Evolutionary conservation across 2,888 invertebrate species (phyloP).

Genomic region (Chymomyza procnemis): DNA sequence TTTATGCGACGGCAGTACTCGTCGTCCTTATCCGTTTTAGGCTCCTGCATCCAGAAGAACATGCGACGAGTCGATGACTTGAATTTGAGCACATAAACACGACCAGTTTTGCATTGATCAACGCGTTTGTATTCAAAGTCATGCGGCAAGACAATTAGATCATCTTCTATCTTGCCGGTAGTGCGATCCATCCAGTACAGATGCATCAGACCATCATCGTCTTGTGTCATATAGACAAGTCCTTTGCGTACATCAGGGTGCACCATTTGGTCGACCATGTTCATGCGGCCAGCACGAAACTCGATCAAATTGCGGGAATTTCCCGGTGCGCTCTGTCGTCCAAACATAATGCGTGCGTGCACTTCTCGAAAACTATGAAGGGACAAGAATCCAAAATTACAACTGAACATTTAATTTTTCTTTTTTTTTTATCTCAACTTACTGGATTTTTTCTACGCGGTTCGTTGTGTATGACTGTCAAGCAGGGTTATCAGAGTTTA

Average conservation of each 20-base stretch:
- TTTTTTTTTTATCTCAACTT: conserved; percentile 19
- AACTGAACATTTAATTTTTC: too few species aligned
- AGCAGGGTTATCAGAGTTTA: too few species aligned
- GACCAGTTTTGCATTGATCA: conserved; percentile 95
- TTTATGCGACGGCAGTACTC: conserved; percentile 95
- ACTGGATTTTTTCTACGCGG: conserved; percentile 67
- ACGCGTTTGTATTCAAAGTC: conserved; percentile 98
- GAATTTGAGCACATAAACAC: conserved; percentile 97
- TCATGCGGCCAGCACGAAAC: conserved; percentile 98
- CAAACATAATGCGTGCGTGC: conserved; percentile 76
- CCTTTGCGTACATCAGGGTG: conserved; percentile 97
- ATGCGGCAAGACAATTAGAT: conserved; percentile 98
- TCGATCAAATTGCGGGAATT: conserved; percentile 94
- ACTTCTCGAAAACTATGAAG: conserved; percentile 56
- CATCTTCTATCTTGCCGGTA: conserved; percentile 93
- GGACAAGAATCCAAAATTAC: too few species aligned
- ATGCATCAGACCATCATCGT: conserved; percentile 98
- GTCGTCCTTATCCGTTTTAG: conserved; percentile 96
- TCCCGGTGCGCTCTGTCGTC: conserved; percentile 83
- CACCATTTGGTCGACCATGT: conserved; percentile 91
- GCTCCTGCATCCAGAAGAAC: conserved; percentile 99
- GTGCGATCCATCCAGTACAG: conserved; percentile 99
- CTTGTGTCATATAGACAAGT: conserved; percentile 94
- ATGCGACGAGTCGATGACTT: conserved; percentile 95
- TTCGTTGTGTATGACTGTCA: too few species aligned